Evolutionary conservation across 2,797 vertebrate genomes (phyloP).

Genomic region (Cirrhinus molitorella): DNA sequence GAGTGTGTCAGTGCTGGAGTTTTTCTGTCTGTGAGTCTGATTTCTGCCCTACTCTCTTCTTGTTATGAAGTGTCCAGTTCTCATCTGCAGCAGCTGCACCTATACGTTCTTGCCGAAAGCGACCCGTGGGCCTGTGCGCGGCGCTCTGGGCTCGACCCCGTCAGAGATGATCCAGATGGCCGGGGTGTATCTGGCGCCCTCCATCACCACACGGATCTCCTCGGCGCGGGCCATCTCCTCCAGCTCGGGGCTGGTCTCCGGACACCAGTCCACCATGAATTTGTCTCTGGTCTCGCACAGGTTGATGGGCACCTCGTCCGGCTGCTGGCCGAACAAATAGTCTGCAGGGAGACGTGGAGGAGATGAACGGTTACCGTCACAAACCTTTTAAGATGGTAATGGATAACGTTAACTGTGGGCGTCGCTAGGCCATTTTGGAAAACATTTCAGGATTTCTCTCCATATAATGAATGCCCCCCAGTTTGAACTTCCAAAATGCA

Average conservation of each 20-base stretch:
- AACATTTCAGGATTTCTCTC: no score
- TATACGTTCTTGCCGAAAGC: constrained; percentile 73
- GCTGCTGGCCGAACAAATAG: constrained; percentile 85
- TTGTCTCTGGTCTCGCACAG: constrained; percentile 79
- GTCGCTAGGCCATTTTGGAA: no score
- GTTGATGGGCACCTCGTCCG: constrained; percentile 79
- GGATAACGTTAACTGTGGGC: no score
- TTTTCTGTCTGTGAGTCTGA: not conserved
- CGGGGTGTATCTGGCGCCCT: constrained; percentile 66
- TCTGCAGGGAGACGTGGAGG: constrained; percentile 71
- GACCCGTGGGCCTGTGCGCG: constrained; percentile 68
- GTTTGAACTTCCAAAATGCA: no score
- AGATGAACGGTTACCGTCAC: not conserved
- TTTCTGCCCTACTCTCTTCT: not conserved
- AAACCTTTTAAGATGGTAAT: not conserved
- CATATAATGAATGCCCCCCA: no score
- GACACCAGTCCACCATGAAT: constrained; percentile 76
- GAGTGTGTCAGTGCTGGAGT: no score
- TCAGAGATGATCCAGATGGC: constrained; percentile 78
- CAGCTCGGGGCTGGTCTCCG: constrained; percentile 81
- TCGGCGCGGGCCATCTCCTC: constrained; percentile 78
- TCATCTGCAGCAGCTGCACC: not conserved
- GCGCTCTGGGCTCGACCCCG: constrained; percentile 57
- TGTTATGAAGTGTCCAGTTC: not conserved
- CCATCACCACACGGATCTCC: constrained; percentile 73